Evolutionary conservation across 2,888 invertebrate genomes (phyloP).

Genomic region (Anodontia alba): DNA sequence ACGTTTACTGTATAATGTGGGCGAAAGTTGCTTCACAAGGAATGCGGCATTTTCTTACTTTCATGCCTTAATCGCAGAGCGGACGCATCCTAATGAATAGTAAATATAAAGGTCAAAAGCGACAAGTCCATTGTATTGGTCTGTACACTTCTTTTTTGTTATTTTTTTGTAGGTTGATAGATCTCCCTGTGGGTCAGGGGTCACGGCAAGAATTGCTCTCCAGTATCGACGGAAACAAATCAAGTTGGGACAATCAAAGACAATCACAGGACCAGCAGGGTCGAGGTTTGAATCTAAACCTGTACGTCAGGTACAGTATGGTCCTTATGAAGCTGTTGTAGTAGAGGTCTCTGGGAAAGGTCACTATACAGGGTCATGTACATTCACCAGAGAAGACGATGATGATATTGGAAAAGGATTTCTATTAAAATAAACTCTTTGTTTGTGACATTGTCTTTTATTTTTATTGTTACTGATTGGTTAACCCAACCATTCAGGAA

Average conservation of each 20-base stretch:
- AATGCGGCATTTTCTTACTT: no score
- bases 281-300: conserved; percentile 68
- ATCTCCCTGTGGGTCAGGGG: conserved; percentile 84
- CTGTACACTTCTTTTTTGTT: neutral
- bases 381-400: conserved; percentile 79
- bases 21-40: no score
- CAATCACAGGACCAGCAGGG: conserved; percentile 77
- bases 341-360: conserved; percentile 83
- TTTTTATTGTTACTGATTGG: no score
- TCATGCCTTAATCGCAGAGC: no score
- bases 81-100: no score
- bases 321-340: conserved; percentile 76
- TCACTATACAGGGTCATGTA: conserved; percentile 74
- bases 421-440: conserved; percentile 64
- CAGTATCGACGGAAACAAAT: conserved; percentile 76
- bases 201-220: conserved; percentile 82
- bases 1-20: no score
- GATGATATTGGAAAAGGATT: conserved; percentile 82
- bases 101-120: no score
- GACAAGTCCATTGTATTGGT: no score
- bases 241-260: conserved; percentile 70
- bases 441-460: no score
- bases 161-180: conserved; percentile 82
- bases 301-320: conserved; percentile 61
- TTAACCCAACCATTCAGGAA: no score